Conservation (phyloP, 2,888 invertebrate species). For the Polymixis flavicincta region DNA sequence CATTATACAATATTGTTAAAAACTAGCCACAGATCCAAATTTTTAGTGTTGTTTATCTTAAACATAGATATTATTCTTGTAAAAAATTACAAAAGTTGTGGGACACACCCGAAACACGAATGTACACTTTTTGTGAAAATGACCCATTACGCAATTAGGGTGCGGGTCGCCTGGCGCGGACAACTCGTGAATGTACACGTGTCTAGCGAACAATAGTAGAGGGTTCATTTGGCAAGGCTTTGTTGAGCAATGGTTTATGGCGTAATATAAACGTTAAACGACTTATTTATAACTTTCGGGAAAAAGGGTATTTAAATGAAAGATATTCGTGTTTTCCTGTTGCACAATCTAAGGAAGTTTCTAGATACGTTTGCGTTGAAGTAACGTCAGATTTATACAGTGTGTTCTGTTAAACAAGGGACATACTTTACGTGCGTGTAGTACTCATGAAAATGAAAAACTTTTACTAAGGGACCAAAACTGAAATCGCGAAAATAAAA, state of each 20-base stretch:
- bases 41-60: too few relatives aligned
- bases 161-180: not conserved
- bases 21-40: too few relatives aligned
- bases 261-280: not conserved
- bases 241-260: not conserved
- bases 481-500: too few relatives aligned
- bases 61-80: too few relatives aligned
- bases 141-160: constrained; percentile 8
- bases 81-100: too few relatives aligned
- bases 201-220: not conserved
- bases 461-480: too few relatives aligned
- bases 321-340: not conserved
- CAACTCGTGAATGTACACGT: constrained; percentile 10
- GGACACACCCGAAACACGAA: too few relatives aligned
- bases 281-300: not conserved
- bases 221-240: constrained; percentile 22
- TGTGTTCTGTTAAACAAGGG: too few relatives aligned
- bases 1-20: too few relatives aligned
- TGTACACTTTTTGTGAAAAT: too few relatives aligned
- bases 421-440: too few relatives aligned
- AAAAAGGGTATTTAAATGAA: not conserved
- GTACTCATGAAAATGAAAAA: too few relatives aligned
- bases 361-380: not conserved
- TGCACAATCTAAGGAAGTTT: not conserved
- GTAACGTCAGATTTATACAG: not conserved